These are phyloP conservation scores for Aphyosemion australe DNA, from an alignment of 2,113 vertebrate species.

Conservation along the genomic window DNA sequence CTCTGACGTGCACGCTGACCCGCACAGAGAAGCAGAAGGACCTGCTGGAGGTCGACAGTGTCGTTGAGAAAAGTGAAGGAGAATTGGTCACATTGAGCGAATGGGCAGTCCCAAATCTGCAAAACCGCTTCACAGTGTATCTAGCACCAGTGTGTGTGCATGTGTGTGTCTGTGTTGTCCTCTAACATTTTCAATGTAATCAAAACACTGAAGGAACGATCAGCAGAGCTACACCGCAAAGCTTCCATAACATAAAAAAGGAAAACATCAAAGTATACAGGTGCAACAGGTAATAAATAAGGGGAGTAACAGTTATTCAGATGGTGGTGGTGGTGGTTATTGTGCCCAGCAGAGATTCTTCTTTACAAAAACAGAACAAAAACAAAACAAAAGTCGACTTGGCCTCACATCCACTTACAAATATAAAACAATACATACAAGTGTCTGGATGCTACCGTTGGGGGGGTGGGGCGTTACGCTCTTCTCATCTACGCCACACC, in stretches of 20 bases:
- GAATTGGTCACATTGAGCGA: conserved; percentile 60
- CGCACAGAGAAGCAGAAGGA: conserved; percentile 26
- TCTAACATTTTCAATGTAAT: conserved; percentile 80
- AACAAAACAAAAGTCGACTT: conserved; percentile 88
- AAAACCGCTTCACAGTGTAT: conserved; percentile 96
- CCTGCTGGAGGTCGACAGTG: conserved; percentile 44
- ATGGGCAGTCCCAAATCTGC: conserved; percentile 82
- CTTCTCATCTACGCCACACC: conserved; percentile 67
- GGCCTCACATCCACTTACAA: conserved; percentile 98
- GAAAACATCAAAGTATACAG: conserved; percentile 83
- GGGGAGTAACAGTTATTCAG: conserved; percentile 84
- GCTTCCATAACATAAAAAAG: conserved; percentile 75
- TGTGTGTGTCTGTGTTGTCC: conserved; percentile 74
- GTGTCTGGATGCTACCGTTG: conserved; percentile 90
- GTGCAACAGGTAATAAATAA: conserved; percentile 99
- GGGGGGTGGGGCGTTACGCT: conserved; percentile 69
- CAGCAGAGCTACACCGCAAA: conserved; percentile 72
- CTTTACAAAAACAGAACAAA: conserved; percentile 80
- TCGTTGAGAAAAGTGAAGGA: conserved; percentile 49
- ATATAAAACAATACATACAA: conserved; percentile 99
- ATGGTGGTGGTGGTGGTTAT: conserved; percentile 86
- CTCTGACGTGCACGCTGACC: conserved; percentile 34
- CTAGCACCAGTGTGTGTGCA: conserved; percentile 97
- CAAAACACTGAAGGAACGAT: conserved; percentile 77
- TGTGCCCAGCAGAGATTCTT: conserved; percentile 93